phyloP scores from a whole-genome alignment of 2,888 invertebrate genomes.

The Megalurothrips usitatus region DNA sequence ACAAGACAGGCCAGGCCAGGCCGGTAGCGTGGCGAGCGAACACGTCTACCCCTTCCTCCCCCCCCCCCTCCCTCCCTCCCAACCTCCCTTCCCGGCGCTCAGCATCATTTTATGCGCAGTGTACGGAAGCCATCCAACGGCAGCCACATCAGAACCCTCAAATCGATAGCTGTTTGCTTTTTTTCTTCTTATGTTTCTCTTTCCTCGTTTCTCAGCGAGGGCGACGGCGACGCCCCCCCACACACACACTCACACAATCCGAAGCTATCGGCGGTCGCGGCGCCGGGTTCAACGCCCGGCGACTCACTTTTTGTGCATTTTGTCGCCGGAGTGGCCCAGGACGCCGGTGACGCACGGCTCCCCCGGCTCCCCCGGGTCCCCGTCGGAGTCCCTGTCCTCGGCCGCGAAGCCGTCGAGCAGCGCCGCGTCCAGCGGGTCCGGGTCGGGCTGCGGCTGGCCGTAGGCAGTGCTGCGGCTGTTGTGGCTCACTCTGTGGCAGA shows the following conservation, averaged over 20 bases:
- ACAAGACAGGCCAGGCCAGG: neutral
- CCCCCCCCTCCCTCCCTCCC: neutral
- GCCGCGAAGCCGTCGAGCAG: neutral
- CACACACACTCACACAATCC: neutral
- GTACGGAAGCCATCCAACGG: neutral
- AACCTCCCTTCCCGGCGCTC: neutral
- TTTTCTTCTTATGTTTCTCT: conserved; percentile 18
- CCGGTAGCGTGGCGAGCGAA: neutral
- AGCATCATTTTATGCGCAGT: conserved; percentile 25
- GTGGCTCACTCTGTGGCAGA: neutral
- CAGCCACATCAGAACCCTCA: conserved; percentile 25
- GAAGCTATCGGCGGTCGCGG: neutral
- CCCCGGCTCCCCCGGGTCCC: neutral
- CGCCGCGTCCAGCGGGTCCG: neutral
- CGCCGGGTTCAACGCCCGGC: neutral
- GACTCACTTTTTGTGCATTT: conserved; percentile 20
- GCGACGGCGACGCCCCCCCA: neutral
- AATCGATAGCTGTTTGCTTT: conserved; percentile 26
- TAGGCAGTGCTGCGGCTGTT: neutral
- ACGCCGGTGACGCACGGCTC: neutral
- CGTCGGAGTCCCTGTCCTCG: neutral
- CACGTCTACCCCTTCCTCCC: neutral
- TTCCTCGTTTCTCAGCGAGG: conserved; percentile 14
- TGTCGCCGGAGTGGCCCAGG: neutral
- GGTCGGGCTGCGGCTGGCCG: neutral